phyloP scores from a whole-genome alignment of 2,113 vertebrate species.

The Bos taurus region DNA sequence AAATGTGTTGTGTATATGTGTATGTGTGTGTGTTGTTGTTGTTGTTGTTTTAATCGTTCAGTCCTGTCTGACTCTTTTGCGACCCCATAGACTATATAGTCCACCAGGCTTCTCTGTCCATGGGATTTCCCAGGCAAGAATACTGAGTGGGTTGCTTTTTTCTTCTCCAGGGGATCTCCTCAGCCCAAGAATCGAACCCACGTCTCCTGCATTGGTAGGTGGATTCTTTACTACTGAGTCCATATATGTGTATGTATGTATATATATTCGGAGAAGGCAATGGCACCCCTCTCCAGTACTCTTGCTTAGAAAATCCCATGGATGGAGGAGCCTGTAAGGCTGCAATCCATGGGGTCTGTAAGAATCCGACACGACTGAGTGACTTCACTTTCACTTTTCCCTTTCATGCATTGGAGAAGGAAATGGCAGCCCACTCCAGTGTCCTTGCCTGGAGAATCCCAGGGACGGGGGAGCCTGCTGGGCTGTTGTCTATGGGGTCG shows the following conservation, averaged over 20 bases:
- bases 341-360: too few relatives aligned
- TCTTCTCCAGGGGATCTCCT: background rate
- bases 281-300: too few relatives aligned
- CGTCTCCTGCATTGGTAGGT: background rate
- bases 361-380: too few relatives aligned
- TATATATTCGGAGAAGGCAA: background rate
- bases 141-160: background rate
- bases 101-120: background rate
- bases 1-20: background rate
- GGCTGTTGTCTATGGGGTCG: too few relatives aligned
- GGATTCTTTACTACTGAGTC: background rate
- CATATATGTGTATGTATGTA: background rate
- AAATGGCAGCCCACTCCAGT: too few relatives aligned
- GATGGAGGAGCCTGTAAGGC: too few relatives aligned
- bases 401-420: too few relatives aligned
- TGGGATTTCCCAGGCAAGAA: background rate
- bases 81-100: background rate
- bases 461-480: too few relatives aligned
- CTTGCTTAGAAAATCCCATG: too few relatives aligned
- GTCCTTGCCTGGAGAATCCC: too few relatives aligned
- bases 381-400: too few relatives aligned
- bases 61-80: background rate
- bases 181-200: background rate
- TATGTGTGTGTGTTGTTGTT: background rate
- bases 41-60: background rate